These are phyloP conservation scores for Anoura caudifer DNA, from an alignment of 2,113 vertebrate species.

Conservation along the genomic window DNA sequence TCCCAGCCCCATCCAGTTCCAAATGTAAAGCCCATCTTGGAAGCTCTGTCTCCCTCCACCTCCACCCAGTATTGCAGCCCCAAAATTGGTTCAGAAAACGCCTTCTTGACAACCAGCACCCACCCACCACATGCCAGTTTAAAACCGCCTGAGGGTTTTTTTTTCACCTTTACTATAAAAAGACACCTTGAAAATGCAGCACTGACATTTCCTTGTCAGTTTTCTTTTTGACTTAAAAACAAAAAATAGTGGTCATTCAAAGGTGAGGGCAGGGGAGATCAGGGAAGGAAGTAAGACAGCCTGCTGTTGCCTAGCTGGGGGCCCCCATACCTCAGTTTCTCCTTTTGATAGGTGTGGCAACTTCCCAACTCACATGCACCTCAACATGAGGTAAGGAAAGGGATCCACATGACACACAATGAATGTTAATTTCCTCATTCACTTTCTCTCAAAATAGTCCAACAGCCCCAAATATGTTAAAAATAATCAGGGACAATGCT, in stretches of 20 bases:
- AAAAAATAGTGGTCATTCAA: neutral
- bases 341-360: rapidly evolving
- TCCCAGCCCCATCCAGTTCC: neutral
- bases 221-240: neutral
- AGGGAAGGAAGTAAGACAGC: neutral
- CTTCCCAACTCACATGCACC: neutral
- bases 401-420: rapidly evolving
- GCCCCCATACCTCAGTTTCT: neutral
- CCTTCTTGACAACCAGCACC: slow-evolving; percentile 11
- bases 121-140: slow-evolving; percentile 53
- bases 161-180: slow-evolving; percentile 66
- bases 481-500: neutral
- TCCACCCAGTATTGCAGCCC: slow-evolving; percentile 40
- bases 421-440: neutral
- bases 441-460: neutral
- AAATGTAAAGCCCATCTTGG: neutral
- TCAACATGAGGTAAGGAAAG: neutral
- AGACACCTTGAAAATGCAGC: slow-evolving; percentile 48
- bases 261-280: neutral
- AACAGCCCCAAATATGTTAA: neutral
- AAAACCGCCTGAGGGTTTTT: slow-evolving; percentile 19
- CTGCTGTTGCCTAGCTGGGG: neutral
- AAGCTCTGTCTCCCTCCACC: neutral
- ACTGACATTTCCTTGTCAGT: neutral
- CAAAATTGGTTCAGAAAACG: slow-evolving; percentile 49